These are phyloP conservation scores for Brenthis daphne DNA, from an alignment of 2,888 invertebrate genomes.

Conservation along the genomic window DNA sequence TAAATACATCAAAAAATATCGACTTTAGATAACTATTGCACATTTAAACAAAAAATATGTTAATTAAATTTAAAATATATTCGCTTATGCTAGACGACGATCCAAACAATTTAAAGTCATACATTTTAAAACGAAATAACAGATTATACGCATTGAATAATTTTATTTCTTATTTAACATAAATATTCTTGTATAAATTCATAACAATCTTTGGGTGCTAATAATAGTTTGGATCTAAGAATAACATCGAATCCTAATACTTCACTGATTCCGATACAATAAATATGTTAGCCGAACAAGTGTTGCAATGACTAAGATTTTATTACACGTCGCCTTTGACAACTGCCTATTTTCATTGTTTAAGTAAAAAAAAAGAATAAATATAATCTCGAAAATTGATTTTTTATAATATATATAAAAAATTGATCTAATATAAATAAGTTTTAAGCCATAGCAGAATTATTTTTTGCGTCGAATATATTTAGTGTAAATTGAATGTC, in stretches of 20 bases:
- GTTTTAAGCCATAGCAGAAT: background rate
- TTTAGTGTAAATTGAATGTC: background rate
- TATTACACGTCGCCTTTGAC: constrained; percentile 40
- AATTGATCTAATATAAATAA: too few species aligned
- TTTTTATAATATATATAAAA: too few species aligned
- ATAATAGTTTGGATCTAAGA: constrained; percentile 64
- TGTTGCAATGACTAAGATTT: constrained; percentile 70
- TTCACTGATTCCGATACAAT: constrained; percentile 51
- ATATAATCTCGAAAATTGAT: background rate
- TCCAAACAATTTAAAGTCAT: constrained; percentile 57
- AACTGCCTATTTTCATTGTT: background rate
- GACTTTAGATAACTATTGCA: background rate
- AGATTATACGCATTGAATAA: constrained; percentile 62
- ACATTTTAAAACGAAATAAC: constrained; percentile 50
- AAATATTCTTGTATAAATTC: constrained; percentile 82
- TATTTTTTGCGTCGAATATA: background rate
- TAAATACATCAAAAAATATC: constrained; percentile 30
- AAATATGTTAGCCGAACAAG: constrained; percentile 50
- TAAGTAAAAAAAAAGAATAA: background rate
- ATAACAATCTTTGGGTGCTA: constrained; percentile 82
- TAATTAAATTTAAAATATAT: constrained; percentile 4
- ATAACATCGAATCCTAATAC: constrained; percentile 61
- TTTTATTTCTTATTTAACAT: constrained; percentile 81
- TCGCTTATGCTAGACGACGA: constrained; percentile 20
- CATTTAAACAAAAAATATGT: constrained; percentile 6